Percentiles rank a stretch among this genome's conserved stretches.
These are phyloP conservation scores for Subacronicta megacephala DNA, from an alignment of 2,888 invertebrate genomes.

Conservation along the genomic window DNA sequence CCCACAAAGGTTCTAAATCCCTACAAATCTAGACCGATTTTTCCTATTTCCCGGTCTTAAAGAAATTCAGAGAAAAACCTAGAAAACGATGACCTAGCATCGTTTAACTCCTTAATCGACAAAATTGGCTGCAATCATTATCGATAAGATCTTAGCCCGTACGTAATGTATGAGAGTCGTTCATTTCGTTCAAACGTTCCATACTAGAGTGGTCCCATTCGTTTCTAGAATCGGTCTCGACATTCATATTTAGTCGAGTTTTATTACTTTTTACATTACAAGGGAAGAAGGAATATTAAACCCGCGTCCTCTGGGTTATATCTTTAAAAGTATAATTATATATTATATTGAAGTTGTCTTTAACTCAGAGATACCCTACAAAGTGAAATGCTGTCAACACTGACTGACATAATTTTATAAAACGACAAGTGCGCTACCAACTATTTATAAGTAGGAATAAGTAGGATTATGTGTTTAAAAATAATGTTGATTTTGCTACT, in stretches of 20 bases:
- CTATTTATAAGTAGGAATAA: too few species aligned
- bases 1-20: too few species aligned
- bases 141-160: conserved; percentile 44
- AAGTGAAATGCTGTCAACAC: too few species aligned
- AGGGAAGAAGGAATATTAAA: conserved; percentile 1
- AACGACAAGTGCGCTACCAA: too few species aligned
- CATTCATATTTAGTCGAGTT: conserved; percentile 38
- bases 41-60: conserved; percentile 2
- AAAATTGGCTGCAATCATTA: conserved; percentile 48
- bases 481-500: too few species aligned
- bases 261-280: conserved; percentile 32
- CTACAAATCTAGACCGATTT: not conserved
- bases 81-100: conserved; percentile 27
- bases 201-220: conserved; percentile 45
- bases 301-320: too few species aligned
- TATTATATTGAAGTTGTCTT: too few species aligned
- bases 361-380: too few species aligned
- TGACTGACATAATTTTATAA: too few species aligned
- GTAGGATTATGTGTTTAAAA: too few species aligned
- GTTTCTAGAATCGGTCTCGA: conserved; percentile 31
- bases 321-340: too few species aligned
- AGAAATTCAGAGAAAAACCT: conserved; percentile 14
- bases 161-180: conserved; percentile 38
- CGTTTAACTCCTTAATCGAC: conserved; percentile 44
- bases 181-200: conserved; percentile 20